Evolutionary conservation across 2,113 vertebrate species (phyloP).

Genomic region (Clarias gariepinus): DNA sequence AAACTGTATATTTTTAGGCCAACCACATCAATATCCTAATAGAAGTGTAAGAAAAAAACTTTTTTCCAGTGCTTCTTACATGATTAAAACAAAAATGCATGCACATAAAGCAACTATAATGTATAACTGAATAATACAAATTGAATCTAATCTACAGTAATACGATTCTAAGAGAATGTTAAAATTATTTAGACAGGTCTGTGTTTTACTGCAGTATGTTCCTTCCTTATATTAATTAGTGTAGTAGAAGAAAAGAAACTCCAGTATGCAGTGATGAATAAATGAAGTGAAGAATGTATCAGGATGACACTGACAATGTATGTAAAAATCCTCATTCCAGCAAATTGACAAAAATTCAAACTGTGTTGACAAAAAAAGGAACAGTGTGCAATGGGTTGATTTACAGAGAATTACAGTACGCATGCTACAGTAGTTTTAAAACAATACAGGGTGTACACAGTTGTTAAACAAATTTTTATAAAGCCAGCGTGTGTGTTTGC

Average conservation of each 20-base stretch:
- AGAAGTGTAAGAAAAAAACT: neutral
- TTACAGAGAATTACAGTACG: slow-evolving; percentile 61
- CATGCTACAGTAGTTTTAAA: slow-evolving; percentile 68
- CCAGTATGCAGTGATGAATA: slow-evolving; percentile 54
- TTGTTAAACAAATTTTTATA: slow-evolving; percentile 75
- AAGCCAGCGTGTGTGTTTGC: slow-evolving; percentile 66
- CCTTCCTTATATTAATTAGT: slow-evolving; percentile 41
- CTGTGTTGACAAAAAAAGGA: slow-evolving; percentile 58
- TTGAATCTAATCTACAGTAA: neutral
- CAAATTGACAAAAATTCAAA: slow-evolving; percentile 70
- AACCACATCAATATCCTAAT: neutral
- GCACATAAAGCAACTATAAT: neutral
- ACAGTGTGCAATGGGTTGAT: slow-evolving; percentile 67
- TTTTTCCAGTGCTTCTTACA: neutral
- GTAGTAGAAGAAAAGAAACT: slow-evolving; percentile 23
- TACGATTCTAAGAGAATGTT: neutral
- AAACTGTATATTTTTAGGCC: neutral
- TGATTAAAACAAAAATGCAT: neutral
- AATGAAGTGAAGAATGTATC: slow-evolving; percentile 46
- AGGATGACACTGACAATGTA: no score
- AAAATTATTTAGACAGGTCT: neutral
- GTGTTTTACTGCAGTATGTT: slow-evolving; percentile 39
- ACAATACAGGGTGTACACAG: slow-evolving; percentile 68
- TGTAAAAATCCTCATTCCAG: slow-evolving; percentile 41
- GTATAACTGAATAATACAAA: neutral